A percentile compares a stretch with the other conserved stretches of the same genome.
phyloP scores from a whole-genome alignment of 2,113 vertebrate species.

The Litocranius walleri region DNA sequence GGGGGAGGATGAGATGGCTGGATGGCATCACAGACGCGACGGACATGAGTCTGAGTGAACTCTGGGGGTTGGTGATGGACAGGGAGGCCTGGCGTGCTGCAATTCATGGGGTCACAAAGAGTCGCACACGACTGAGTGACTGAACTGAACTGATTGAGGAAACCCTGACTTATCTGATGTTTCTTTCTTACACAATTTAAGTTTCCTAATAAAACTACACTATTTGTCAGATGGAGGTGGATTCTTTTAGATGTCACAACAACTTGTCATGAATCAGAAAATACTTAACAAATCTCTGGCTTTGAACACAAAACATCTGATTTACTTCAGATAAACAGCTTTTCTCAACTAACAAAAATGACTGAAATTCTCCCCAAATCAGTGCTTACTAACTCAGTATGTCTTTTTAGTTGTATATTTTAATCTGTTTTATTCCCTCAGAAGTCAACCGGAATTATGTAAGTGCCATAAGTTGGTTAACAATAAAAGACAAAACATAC shows the following conservation, averaged over 20 bases:
- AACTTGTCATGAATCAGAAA: slow-evolving; percentile 47
- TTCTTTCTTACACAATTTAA: slow-evolving; percentile 23
- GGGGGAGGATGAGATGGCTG: too few relatives aligned
- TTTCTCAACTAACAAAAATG: slow-evolving; percentile 16
- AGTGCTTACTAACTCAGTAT: neutral
- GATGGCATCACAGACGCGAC: too few relatives aligned
- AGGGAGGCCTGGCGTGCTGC: too few relatives aligned
- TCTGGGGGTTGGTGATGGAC: too few relatives aligned
- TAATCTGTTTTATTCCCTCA: slow-evolving; percentile 2
- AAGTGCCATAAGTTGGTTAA: neutral
- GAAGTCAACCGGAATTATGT: slow-evolving; percentile 21
- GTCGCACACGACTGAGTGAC: too few relatives aligned
- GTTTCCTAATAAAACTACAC: slow-evolving; percentile 53
- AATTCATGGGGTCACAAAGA: too few relatives aligned
- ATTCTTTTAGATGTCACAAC: slow-evolving; percentile 43
- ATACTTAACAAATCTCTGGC: slow-evolving; percentile 44
- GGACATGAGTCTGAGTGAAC: too few relatives aligned
- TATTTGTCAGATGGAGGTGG: slow-evolving; percentile 26
- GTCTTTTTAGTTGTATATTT: neutral
- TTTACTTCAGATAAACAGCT: slow-evolving; percentile 33
- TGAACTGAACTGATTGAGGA: neutral
- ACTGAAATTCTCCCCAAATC: neutral
- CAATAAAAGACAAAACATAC: slow-evolving; percentile 16
- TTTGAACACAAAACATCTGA: slow-evolving; percentile 40
- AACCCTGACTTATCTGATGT: neutral